Evolutionary conservation across 2,797 vertebrate genomes (phyloP).

Genomic region (Alca torda): DNA sequence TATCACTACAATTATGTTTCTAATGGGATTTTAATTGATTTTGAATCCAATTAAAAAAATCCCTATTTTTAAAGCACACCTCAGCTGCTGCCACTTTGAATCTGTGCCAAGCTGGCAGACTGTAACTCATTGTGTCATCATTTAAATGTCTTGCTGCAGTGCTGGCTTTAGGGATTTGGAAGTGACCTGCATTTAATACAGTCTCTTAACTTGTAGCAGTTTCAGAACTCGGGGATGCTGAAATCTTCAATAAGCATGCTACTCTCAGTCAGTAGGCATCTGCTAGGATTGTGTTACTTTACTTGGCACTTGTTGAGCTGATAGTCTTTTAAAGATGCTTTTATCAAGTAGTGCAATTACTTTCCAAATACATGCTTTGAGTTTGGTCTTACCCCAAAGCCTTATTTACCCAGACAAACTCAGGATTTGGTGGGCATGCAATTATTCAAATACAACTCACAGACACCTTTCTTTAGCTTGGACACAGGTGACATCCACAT

Average conservation of each 20-base stretch:
- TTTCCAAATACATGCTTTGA: neutral
- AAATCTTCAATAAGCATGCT: neutral
- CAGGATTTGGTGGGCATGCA: neutral
- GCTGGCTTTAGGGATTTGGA: constrained; percentile 29
- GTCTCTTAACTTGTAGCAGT: constrained; percentile 11
- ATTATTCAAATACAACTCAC: neutral
- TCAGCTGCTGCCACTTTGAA: constrained; percentile 65
- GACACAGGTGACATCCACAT: neutral
- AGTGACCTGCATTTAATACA: constrained; percentile 56
- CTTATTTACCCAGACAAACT: neutral
- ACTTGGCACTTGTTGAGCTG: neutral
- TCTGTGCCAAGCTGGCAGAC: constrained; percentile 47
- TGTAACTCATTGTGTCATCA: constrained; percentile 53
- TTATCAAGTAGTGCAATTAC: neutral
- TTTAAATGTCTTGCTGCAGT: constrained; percentile 52
- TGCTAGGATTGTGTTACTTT: neutral
- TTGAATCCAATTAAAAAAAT: constrained; percentile 72
- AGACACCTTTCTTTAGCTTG: neutral
- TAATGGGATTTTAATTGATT: constrained; percentile 80
- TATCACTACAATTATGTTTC: constrained; percentile 73
- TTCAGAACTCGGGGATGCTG: constrained; percentile 8
- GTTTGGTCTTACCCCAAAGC: neutral
- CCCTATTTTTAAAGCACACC: constrained; percentile 72
- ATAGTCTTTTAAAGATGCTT: neutral
- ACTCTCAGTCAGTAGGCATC: neutral